phyloP scores from a whole-genome alignment of 2,113 vertebrate species.

The Channa argus region DNA sequence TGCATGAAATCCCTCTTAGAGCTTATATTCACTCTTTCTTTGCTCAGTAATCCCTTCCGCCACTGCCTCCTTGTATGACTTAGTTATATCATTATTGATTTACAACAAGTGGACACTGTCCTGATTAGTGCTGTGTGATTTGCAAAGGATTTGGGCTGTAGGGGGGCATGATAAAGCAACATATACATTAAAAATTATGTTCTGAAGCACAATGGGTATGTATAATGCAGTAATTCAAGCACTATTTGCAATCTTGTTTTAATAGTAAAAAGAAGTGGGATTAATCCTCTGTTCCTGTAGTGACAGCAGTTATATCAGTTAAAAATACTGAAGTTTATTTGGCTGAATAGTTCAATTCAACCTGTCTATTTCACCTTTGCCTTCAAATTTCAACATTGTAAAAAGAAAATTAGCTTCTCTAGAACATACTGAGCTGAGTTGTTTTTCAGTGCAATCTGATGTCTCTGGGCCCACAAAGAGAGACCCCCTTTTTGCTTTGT shows the following conservation, averaged over 20 bases:
- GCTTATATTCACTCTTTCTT: slow-evolving; percentile 77
- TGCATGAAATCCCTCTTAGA: slow-evolving; percentile 81
- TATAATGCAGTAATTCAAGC: slow-evolving; percentile 25
- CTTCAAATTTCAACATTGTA: slow-evolving; percentile 1
- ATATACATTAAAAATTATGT: slow-evolving; percentile 42
- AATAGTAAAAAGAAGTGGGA: slow-evolving; percentile 8
- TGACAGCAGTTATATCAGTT: neutral
- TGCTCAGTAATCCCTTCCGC: slow-evolving; percentile 73
- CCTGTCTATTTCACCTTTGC: neutral
- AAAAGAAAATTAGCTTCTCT: slow-evolving; percentile 42
- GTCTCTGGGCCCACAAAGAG: slow-evolving; percentile 58
- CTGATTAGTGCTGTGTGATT: slow-evolving; percentile 71
- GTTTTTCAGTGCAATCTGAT: slow-evolving; percentile 32
- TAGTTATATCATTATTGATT: slow-evolving; percentile 83
- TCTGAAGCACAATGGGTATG: slow-evolving; percentile 15
- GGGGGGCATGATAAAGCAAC: slow-evolving; percentile 41
- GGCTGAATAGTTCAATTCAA: neutral
- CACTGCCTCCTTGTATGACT: slow-evolving; percentile 70
- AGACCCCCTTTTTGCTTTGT: slow-evolving; percentile 82
- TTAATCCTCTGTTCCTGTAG: slow-evolving; percentile 4
- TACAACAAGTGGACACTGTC: slow-evolving; percentile 75
- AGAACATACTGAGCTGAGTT: slow-evolving; percentile 18
- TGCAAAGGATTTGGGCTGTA: slow-evolving; percentile 67
- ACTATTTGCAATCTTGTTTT: slow-evolving; percentile 17
- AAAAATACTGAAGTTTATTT: neutral